These are phyloP conservation scores for Staurois parvus DNA, from an alignment of 2,797 vertebrate genomes.

Conservation along the genomic window DNA sequence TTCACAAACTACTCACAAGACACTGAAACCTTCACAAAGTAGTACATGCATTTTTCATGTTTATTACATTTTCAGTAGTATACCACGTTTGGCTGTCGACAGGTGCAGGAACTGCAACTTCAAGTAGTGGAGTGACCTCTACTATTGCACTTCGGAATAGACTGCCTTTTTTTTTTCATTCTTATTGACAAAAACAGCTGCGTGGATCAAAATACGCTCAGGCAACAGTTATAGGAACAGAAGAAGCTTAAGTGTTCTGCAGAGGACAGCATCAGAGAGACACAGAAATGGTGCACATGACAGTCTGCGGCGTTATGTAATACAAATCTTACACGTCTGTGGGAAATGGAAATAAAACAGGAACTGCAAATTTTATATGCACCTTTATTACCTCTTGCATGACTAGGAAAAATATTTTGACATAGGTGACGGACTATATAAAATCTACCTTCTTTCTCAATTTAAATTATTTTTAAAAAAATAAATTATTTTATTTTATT, in stretches of 20 bases:
- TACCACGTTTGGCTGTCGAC: neutral
- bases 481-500: no score
- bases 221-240: conserved; percentile 37
- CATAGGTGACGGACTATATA: neutral
- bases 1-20: neutral
- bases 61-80: no score
- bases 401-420: neutral
- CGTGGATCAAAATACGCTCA: conserved; percentile 44
- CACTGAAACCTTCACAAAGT: neutral
- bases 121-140: conserved; percentile 1
- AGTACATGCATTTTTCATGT: neutral
- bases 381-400: neutral
- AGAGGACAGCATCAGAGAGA: conserved; percentile 30
- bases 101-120: neutral
- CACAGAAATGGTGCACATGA: neutral
- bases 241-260: conserved; percentile 55
- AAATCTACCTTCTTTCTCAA: neutral
- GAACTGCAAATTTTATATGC: neutral
- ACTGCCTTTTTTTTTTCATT: conserved; percentile 30
- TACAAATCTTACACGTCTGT: neutral
- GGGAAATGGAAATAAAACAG: neutral
- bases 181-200: conserved; percentile 53
- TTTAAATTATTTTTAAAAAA: no score
- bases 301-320: neutral
- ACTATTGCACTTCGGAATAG: neutral